Base-by-base conservation (phyloP, 2,113 vertebrate species). In the Meleagris gallopavo region DNA sequence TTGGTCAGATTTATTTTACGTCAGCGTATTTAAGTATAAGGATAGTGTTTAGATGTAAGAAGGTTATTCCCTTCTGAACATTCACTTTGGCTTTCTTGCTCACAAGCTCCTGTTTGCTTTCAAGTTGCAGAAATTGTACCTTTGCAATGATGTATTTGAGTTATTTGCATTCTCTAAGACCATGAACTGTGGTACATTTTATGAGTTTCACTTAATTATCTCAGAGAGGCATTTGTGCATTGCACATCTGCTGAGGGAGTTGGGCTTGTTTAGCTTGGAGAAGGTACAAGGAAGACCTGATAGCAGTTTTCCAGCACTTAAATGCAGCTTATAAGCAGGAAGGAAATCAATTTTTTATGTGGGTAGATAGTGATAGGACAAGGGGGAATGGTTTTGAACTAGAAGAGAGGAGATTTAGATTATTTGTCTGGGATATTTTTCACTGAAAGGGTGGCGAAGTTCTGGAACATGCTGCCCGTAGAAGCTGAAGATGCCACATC, bases 1-100 rank as follows among this genome's bases (percentile, higher is more conserved):
- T 99, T 97, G 94, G 98, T 77, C 13, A 48, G 34, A 15, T 75
- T n/a, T 79, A 11, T 58, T 82, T 14, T 24, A 62, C 38, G 77
- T 50, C 2, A 5, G 10, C 14, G 7, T 43, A 43, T 27, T 48
- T 65, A 57, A 76, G 46, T 57, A 17, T 64, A 21, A 83, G 64
- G 60, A 18, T 15, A 48, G 48, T 15, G 65, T 84, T 93, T 87
- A 82, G 79, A 58, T 76, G 10, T n/a, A 55, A 45, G 84, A 50
- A 52, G 27, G 29, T 4, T 88, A 94, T 84, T 90, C 32, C 9
- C 21, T 61, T 89, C 40, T 69, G 55, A 86, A 43, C 24, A 21
- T 55, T 70, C 13, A 10, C 36, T 80, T 87, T 32, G 43, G 16
- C 58, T 50, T 36, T 88, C 66, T 81, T n/a, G 25, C 3, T 79